Conservation (phyloP, 2,797 vertebrate genomes). For the Botia almorhae region DNA sequence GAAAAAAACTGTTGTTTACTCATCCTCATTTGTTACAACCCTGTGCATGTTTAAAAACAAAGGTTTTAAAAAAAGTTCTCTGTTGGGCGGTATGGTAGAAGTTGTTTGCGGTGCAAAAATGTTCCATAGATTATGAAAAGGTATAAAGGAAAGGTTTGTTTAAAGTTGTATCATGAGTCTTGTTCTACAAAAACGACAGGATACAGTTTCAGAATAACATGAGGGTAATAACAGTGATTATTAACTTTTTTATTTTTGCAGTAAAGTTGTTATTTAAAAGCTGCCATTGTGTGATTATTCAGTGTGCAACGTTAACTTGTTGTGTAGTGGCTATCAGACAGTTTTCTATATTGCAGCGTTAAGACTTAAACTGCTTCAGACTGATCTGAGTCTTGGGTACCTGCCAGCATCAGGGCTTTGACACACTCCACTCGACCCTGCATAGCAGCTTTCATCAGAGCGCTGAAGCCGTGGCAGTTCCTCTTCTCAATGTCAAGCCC, state of each 20-base stretch:
- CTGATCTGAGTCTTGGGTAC: conserved; percentile 67
- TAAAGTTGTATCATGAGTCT: too few species aligned
- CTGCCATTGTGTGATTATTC: neutral
- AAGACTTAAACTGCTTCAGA: neutral
- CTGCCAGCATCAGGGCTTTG: conserved; percentile 91
- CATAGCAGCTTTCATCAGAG: conserved; percentile 96
- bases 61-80: too few species aligned
- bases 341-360: neutral
- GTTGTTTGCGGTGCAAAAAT: too few species aligned
- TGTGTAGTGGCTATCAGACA: neutral
- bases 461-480: conserved; percentile 91
- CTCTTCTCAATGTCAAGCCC: conserved; percentile 91
- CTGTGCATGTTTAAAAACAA: too few species aligned
- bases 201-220: too few species aligned
- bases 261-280: neutral
- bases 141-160: too few species aligned
- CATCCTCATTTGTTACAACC: too few species aligned
- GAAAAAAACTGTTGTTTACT: too few species aligned
- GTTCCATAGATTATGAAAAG: too few species aligned
- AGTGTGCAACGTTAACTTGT: neutral
- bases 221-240: too few species aligned
- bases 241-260: neutral
- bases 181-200: too few species aligned
- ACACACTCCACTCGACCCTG: conserved; percentile 92
- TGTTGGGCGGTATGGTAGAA: too few species aligned